Evolutionary conservation across 2,888 invertebrate genomes (phyloP).

Genomic region (Microplitis deprimator): DNA sequence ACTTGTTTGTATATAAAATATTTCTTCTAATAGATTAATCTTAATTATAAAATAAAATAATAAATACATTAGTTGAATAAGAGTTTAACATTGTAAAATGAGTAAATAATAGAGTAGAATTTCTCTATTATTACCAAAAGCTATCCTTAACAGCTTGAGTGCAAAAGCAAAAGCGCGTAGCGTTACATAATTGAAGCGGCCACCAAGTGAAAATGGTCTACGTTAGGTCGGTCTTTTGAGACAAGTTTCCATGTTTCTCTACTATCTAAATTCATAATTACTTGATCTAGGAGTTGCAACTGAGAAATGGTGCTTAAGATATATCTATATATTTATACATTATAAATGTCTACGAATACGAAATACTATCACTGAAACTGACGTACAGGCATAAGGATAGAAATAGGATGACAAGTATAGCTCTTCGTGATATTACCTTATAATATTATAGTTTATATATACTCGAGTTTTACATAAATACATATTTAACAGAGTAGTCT

Average conservation of each 20-base stretch:
- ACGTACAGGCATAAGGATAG: constrained; percentile 1
- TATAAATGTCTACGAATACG: not conserved
- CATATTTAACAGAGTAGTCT: not conserved
- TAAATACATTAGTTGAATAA: not conserved
- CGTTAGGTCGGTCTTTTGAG: constrained; percentile 29
- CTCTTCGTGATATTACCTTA: constrained; percentile 8
- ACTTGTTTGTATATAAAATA: not conserved
- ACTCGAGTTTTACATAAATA: not conserved
- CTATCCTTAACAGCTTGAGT: not conserved
- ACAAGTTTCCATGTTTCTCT: constrained; percentile 22
- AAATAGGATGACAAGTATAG: constrained; percentile 15
- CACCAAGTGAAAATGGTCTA: constrained; percentile 31
- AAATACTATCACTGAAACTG: constrained; percentile 20
- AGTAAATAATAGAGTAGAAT: not conserved
- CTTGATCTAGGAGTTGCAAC: constrained; percentile 20
- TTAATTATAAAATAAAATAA: not conserved
- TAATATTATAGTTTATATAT: constrained; percentile 1
- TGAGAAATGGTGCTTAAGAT: constrained; percentile 10
- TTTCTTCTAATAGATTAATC: not conserved
- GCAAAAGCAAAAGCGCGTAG: constrained; percentile 25
- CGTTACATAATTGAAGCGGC: constrained; percentile 32
- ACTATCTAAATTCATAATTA: constrained; percentile 33
- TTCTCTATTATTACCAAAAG: not conserved
- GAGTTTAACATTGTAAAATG: not conserved
- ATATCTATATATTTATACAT: not conserved